A percentile compares a stretch with the other conserved stretches of the same genome.
These are phyloP conservation scores for Tinea semifulvella DNA, from an alignment of 2,888 invertebrate species.

Conservation along the genomic window DNA sequence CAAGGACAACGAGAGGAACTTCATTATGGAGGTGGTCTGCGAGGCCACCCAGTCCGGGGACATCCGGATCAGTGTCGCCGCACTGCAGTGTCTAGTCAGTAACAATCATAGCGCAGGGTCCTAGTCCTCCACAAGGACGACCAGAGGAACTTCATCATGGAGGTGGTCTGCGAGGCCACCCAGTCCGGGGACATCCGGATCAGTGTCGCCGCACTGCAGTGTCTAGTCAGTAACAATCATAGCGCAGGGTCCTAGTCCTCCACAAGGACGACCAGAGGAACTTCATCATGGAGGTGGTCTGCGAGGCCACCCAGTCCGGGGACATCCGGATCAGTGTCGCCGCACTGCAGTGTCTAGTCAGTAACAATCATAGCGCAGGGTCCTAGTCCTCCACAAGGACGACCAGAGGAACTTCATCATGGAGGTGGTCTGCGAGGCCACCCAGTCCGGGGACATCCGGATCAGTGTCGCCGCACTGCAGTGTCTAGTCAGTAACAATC, in stretches of 20 bases:
- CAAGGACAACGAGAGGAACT: conserved; percentile 95
- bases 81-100: conserved; percentile 93
- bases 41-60: conserved; percentile 96
- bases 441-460: conserved; percentile 90
- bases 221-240: conserved; percentile 83
- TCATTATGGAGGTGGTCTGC: conserved; percentile 99
- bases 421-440: conserved; percentile 99
- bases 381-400: no score
- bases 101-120: no score
- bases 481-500: no score
- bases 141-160: no score
- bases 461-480: no score
- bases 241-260: no score
- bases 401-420: no score
- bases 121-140: no score
- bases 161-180: conserved; percentile 99
- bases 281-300: no score
- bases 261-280: no score
- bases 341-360: no score
- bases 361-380: no score
- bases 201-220: conserved; percentile 96
- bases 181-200: conserved; percentile 92
- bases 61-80: conserved; percentile 93
- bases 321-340: conserved; percentile 93
- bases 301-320: conserved; percentile 95